phyloP scores from a whole-genome alignment of 2,888 invertebrate species.

The Tetheella fluctuosa region DNA sequence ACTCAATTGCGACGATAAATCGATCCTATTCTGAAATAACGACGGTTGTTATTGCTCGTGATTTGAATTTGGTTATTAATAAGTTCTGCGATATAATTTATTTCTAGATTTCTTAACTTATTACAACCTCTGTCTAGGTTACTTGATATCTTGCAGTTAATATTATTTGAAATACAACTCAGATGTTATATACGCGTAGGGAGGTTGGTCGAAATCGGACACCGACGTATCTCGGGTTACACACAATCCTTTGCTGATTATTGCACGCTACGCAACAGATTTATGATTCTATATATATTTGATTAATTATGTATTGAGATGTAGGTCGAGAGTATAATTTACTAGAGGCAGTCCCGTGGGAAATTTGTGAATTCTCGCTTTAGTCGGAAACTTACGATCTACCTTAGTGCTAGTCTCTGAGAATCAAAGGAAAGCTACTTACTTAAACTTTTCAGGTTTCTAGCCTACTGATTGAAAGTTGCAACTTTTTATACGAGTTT shows the following conservation, averaged over 20 bases:
- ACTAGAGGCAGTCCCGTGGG: neutral
- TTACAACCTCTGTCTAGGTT: slow-evolving; percentile 21
- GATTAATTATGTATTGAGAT: neutral
- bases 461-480: neutral
- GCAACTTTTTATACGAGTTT: neutral
- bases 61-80: neutral
- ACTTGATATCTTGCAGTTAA: slow-evolving; percentile 45
- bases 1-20: too few species aligned
- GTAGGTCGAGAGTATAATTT: neutral
- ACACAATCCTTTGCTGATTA: slow-evolving; percentile 65
- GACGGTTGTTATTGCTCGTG: neutral
- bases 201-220: slow-evolving; percentile 66
- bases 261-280: slow-evolving; percentile 53
- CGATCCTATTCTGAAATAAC: too few species aligned
- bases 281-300: slow-evolving; percentile 46
- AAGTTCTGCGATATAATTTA: neutral
- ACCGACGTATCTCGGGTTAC: slow-evolving; percentile 65
- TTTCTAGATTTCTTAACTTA: neutral
- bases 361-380: neutral
- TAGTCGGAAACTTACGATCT: neutral
- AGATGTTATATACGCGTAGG: slow-evolving; percentile 50
- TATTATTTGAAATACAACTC: slow-evolving; percentile 38
- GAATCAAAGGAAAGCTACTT: neutral
- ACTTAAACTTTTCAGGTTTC: neutral
- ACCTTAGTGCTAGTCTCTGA: neutral